These are phyloP conservation scores for Protobothrops flavoviridis DNA, from an alignment of 2,113 vertebrate species.

Conservation along the genomic window DNA sequence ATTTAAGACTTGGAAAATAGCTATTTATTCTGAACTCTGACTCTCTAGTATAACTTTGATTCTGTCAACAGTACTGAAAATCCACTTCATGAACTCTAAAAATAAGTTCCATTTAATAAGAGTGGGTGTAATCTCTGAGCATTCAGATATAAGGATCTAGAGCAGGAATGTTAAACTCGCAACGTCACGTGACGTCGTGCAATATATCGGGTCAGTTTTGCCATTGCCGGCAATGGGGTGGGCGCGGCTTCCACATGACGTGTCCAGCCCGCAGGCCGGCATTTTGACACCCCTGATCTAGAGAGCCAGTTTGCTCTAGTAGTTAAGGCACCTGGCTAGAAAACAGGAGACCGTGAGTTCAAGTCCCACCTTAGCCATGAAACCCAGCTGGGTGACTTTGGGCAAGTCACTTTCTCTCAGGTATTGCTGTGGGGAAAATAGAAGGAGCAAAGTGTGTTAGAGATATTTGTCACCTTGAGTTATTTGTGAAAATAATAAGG, in stretches of 20 bases:
- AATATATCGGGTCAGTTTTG: too few relatives aligned
- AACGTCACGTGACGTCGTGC: too few relatives aligned
- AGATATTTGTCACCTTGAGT: neutral
- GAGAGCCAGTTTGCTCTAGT: neutral
- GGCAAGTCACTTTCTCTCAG: too few relatives aligned
- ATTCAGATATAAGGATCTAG: neutral
- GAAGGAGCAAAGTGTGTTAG: too few relatives aligned
- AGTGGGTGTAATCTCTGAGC: neutral
- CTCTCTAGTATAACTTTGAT: neutral
- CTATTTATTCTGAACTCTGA: neutral
- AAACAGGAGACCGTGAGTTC: neutral
- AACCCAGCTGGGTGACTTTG: neutral
- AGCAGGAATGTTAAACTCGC: too few relatives aligned
- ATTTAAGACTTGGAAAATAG: neutral
- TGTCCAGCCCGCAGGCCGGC: too few relatives aligned
- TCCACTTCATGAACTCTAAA: neutral
- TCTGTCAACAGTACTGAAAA: neutral
- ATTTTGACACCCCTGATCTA: neutral
- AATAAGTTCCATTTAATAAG: neutral
- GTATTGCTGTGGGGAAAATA: neutral
- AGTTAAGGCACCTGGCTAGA: neutral
- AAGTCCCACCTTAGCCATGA: neutral
- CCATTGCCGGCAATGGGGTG: too few relatives aligned
- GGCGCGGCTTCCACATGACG: too few relatives aligned
- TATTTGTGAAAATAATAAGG: neutral